A percentile compares a stretch with the other conserved stretches of the same genome.
Conservation (phyloP, 1,140 invertebrate genomes). For the Callitettix versicolor region DNA sequence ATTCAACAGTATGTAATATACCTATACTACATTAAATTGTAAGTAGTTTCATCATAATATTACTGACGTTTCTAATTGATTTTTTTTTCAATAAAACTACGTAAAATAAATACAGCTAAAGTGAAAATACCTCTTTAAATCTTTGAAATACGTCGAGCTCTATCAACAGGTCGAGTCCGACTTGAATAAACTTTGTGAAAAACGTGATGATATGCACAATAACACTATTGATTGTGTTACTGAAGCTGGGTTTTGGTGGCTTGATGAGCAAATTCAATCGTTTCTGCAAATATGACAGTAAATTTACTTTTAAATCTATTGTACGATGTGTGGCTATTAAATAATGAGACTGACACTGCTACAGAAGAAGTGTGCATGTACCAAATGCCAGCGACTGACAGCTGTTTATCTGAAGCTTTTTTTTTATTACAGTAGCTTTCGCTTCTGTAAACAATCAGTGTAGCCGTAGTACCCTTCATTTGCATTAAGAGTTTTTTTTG, state of each 20-base stretch:
- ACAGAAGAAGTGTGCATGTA: too few species aligned
- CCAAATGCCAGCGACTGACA: too few species aligned
- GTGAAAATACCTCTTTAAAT: conserved; percentile 14
- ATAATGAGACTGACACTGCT: too few species aligned
- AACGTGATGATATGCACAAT: conserved; percentile 18
- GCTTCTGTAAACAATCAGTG: background rate
- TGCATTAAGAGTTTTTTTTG: background rate
- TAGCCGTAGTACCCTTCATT: too few species aligned
- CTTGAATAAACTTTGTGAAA: conserved; percentile 14
- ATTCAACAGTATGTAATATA: too few species aligned
- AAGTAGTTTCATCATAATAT: too few species aligned
- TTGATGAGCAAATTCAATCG: conserved; percentile 16
- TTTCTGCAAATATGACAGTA: conserved; percentile 11
- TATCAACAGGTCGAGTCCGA: conserved; percentile 17
- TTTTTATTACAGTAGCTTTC: background rate
- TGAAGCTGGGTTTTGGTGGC: conserved; percentile 14
- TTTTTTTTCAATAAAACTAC: too few species aligned
- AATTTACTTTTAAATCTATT: background rate
- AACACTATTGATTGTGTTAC: conserved; percentile 11
- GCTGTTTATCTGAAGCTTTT: background rate
- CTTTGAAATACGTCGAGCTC: conserved; percentile 16
- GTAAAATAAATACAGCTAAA: too few species aligned
- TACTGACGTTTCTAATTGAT: too few species aligned
- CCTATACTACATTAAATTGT: too few species aligned
- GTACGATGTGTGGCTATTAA: too few species aligned